Conservation (phyloP, 2,113 vertebrate species). For the Natator depressus region DNA sequence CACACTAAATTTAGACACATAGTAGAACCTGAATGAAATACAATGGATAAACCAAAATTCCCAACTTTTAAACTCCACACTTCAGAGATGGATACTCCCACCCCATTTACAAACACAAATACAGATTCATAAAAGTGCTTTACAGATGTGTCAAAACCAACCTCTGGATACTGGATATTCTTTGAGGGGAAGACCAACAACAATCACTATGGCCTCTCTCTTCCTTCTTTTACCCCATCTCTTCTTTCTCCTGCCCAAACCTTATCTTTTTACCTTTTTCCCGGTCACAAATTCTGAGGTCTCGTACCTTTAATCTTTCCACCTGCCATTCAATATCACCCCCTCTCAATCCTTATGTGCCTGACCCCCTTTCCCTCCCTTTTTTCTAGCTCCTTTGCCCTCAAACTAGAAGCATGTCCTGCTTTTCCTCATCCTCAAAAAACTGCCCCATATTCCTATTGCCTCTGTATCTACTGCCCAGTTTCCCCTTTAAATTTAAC, state of each 20-base stretch:
- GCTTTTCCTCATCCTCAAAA: constrained; percentile 21
- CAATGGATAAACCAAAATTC: constrained; percentile 36
- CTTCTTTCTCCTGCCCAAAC: background rate
- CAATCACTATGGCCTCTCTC: constrained; percentile 11
- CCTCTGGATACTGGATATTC: constrained; percentile 18
- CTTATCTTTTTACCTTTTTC: constrained; percentile 10
- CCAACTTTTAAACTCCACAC: constrained; percentile 4
- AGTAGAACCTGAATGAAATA: constrained; percentile 37
- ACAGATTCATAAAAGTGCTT: constrained; percentile 24
- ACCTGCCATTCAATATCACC: background rate
- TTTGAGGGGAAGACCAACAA: background rate
- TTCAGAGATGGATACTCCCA: constrained; percentile 28
- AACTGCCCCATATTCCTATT: background rate
- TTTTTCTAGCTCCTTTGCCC: background rate
- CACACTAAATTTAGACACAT: constrained; percentile 12
- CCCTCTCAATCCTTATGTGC: background rate
- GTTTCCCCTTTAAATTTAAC: background rate
- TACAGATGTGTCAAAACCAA: constrained; percentile 5
- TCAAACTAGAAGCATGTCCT: background rate
- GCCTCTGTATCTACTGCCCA: background rate
- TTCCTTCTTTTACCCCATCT: background rate
- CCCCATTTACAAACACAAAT: constrained; percentile 2
- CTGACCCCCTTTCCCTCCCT: background rate
- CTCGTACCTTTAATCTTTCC: constrained; percentile 20
- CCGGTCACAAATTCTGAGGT: constrained; percentile 10